Evolutionary conservation across 2,797 vertebrate species (phyloP).

Genomic region (Brotula barbata): DNA sequence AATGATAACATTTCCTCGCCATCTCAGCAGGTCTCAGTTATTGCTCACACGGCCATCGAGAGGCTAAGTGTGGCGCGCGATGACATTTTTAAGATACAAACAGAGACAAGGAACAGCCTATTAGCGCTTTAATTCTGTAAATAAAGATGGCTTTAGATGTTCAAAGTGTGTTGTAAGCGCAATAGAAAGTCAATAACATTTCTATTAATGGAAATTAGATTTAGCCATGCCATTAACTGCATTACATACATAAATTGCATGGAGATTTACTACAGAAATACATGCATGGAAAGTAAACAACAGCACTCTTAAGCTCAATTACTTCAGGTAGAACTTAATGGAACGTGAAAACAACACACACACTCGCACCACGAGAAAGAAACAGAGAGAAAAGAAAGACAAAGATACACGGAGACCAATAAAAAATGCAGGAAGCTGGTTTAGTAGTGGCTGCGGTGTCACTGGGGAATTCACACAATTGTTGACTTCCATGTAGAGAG

Average conservation of each 20-base stretch:
- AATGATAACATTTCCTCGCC: constrained; percentile 37
- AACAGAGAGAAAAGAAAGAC: constrained; percentile 52
- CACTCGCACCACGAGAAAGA: constrained; percentile 5
- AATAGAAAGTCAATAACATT: constrained; percentile 23
- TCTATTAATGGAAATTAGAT: constrained; percentile 43
- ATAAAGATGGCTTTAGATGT: constrained; percentile 27
- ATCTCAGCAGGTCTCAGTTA: constrained; percentile 23
- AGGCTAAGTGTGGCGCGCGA: constrained; percentile 1
- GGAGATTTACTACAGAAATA: constrained; percentile 61
- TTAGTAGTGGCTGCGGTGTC: constrained; percentile 61
- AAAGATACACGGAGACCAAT: constrained; percentile 56
- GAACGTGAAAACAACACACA: constrained; percentile 50
- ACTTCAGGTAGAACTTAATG: constrained; percentile 51
- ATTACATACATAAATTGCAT: constrained; percentile 37
- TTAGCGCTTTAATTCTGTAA: constrained; percentile 3
- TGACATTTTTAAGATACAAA: constrained; percentile 31
- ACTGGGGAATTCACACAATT: constrained; percentile 73
- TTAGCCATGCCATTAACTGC: constrained; percentile 36
- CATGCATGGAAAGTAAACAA: constrained; percentile 58
- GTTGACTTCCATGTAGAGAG: constrained; percentile 74
- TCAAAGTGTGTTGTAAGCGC: constrained; percentile 21
- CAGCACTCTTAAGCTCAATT: constrained; percentile 60
- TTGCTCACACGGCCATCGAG: constrained; percentile 15
- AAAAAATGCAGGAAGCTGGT: constrained; percentile 68
- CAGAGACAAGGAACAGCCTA: constrained; percentile 16